Percentiles rank a stretch among this genome's conserved stretches.
These are phyloP conservation scores for Typhlichthys eigenmanni DNA, from an alignment of 2,797 vertebrate species.

Conservation along the genomic window DNA sequence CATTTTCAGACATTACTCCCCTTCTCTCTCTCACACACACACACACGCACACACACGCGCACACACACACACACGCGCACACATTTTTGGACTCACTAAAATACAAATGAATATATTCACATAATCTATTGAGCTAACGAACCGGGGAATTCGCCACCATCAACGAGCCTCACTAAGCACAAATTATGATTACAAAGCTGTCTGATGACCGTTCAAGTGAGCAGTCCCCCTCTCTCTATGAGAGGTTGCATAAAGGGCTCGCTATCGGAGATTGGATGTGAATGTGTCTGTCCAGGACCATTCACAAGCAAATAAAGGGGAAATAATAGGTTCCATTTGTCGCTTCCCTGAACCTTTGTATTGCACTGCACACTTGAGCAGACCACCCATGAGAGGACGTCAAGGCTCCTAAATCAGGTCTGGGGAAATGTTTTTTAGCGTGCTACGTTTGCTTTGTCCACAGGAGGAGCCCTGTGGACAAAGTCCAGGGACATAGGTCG, in stretches of 20 bases:
- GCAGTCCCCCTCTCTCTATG: conserved; percentile 17
- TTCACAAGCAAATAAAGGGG: conserved; percentile 39
- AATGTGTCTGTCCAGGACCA: conserved; percentile 31
- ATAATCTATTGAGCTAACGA: conserved; percentile 49
- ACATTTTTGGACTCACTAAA: conserved; percentile 2
- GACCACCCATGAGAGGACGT: conserved; percentile 17
- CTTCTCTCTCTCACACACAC: background rate
- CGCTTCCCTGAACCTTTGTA: conserved; percentile 16
- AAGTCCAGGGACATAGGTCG: too few relatives aligned
- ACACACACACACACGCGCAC: conserved; percentile 25
- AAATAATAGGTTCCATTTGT: conserved; percentile 48
- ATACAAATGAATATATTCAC: conserved; percentile 41
- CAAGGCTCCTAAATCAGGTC: conserved; percentile 20
- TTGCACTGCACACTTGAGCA: conserved; percentile 17
- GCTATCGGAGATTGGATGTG: conserved; percentile 4
- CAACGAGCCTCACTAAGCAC: conserved; percentile 51
- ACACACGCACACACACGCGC: conserved; percentile 18
- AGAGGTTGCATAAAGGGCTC: conserved; percentile 28
- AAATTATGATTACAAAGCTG: conserved; percentile 57
- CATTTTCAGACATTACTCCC: conserved; percentile 19
- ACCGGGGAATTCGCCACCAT: conserved; percentile 45
- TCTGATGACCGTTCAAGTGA: conserved; percentile 49
- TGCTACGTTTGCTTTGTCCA: conserved; percentile 42
- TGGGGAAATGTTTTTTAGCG: background rate
- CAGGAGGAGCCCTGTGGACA: conserved; percentile 72